These are phyloP conservation scores for Cheirogaleus major DNA, from an alignment of 2,797 vertebrate species.

Conservation along the genomic window DNA sequence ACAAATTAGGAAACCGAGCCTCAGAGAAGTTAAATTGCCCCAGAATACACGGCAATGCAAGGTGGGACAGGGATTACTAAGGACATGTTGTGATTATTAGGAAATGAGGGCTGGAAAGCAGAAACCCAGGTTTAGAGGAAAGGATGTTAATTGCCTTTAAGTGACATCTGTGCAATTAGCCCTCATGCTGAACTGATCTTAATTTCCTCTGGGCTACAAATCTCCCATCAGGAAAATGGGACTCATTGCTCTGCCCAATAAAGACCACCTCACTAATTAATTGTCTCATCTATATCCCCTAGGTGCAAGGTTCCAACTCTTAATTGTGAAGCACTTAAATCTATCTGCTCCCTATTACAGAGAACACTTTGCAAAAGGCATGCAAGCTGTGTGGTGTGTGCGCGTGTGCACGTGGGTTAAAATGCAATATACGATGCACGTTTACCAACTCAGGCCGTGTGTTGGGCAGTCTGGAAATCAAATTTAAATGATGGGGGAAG, in stretches of 20 bases:
- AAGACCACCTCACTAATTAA: constrained; percentile 58
- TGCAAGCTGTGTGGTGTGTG: rapidly evolving
- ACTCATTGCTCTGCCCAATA: constrained; percentile 26
- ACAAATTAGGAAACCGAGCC: neutral
- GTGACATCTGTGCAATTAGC: constrained; percentile 61
- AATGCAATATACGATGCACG: neutral
- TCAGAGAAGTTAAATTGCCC: neutral
- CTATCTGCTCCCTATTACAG: neutral
- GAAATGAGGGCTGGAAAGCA: neutral
- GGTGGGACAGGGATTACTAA: neutral
- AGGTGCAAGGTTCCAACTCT: neutral
- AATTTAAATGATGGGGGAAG: neutral
- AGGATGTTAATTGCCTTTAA: constrained; percentile 44
- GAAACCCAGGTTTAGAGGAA: constrained; percentile 2
- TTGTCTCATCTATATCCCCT: neutral
- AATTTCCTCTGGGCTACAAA: constrained; percentile 63
- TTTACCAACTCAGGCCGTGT: neutral
- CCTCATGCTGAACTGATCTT: neutral
- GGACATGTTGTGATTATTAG: neutral
- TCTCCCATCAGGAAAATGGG: constrained; percentile 62
- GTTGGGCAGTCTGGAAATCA: constrained; percentile 27
- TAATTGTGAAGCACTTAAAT: neutral
- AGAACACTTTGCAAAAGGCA: neutral
- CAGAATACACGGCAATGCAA: neutral
- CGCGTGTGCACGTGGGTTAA: neutral